Evolutionary conservation across 2,888 invertebrate genomes (phyloP), one percentile per base, ranked within the genome.

Genomic region (Neoaliturus tenellus): DNA sequence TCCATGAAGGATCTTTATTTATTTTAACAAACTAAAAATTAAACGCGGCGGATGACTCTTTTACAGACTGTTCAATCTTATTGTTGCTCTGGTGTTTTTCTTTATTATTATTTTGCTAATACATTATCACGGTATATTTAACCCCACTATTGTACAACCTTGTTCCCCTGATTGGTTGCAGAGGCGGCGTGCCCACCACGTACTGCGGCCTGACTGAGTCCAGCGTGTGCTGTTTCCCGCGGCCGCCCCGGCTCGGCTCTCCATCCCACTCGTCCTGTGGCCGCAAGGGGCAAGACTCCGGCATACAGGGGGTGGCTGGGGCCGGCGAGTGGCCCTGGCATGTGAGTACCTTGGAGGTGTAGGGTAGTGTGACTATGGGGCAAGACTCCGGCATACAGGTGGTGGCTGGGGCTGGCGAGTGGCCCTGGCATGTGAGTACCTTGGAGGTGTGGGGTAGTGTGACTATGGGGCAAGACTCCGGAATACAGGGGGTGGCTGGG

Each of bases 311-410:
- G 10, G 69, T 67, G 25, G 84, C 84, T 14, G 84, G 82, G 6
- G 62, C 84, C 8, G 84, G 84, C 23, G 84, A 84, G 51, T 84
- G 84, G 84, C 84, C 84, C 20, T 84, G 84, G 84, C 84, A 85
- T 81, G 83, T 82, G 71, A 81, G 80, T 83, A 48, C 35, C 4
- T 35, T 35, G 35, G 10, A 35, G 35, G 35, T 35, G 10, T 10
- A 6, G 23, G 14, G 8, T 23, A 55, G 55, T 55, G n/a, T n/a
- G n/a, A n/a, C n/a, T n/a, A n/a, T n/a, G n/a, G n/a, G n/a, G n/a
- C n/a, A n/a, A n/a, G n/a, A n/a, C n/a, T n/a, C n/a, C n/a, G n/a
- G n/a, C n/a, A n/a, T n/a, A n/a, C n/a, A n/a, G n/a, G n/a, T n/a
- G n/a, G n/a, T n/a, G n/a, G n/a, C n/a, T n/a, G n/a, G n/a, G n/a